These are phyloP conservation scores for Phallusia fumigata DNA, from an alignment of 23 tunicate genomes.

Conservation along the genomic window DNA sequence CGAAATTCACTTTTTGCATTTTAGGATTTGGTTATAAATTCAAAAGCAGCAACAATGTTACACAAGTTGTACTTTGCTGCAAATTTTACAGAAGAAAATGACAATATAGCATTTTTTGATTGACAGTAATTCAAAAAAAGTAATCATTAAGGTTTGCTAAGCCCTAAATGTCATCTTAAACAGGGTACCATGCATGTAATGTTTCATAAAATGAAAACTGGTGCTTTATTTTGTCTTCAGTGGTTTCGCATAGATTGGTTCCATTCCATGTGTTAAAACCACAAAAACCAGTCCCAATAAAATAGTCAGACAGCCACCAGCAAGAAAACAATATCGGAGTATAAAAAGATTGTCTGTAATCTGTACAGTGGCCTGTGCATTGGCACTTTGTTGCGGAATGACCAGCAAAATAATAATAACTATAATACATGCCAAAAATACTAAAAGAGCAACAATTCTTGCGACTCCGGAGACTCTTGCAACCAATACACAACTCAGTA, in stretches of 20 bases:
- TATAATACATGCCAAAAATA: conserved; percentile 16
- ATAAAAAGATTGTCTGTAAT: conserved; percentile 35
- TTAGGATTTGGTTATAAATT: too few relatives aligned
- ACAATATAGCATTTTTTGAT: too few relatives aligned
- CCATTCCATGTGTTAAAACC: conserved; percentile 21
- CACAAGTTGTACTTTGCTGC: too few relatives aligned
- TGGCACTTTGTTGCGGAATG: conserved; percentile 21
- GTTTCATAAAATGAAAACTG: neutral
- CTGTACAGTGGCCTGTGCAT: neutral
- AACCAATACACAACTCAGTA: conserved; percentile 35
- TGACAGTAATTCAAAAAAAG: too few relatives aligned
- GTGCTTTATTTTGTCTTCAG: conserved; percentile 22
- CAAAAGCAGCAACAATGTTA: too few relatives aligned
- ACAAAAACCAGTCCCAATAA: conserved; percentile 25
- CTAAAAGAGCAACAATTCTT: conserved; percentile 11
- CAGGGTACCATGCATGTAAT: too few relatives aligned
- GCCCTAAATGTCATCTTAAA: too few relatives aligned
- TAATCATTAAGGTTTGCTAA: too few relatives aligned
- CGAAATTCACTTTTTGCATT: too few relatives aligned
- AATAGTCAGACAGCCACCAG: conserved; percentile 15
- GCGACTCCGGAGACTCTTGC: conserved; percentile 17
- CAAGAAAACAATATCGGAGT: conserved; percentile 35
- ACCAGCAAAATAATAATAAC: conserved; percentile 30
- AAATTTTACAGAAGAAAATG: too few relatives aligned
- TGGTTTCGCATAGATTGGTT: conserved; percentile 58